Conservation (phyloP, 2,797 vertebrate species). For the Melanotaenia pygmaea region DNA sequence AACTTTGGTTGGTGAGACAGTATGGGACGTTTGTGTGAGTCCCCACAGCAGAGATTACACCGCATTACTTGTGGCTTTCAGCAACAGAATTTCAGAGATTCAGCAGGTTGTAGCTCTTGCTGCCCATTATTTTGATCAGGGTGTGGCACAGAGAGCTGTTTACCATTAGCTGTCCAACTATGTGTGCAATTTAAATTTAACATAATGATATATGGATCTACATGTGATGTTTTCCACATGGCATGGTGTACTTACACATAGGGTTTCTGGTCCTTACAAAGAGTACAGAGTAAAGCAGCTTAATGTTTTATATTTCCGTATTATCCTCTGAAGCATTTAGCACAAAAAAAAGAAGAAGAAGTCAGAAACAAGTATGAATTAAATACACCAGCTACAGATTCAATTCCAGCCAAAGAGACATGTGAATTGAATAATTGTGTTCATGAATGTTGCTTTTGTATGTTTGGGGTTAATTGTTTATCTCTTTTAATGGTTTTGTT, state of each 20-base stretch:
- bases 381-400: background rate
- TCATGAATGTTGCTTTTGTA: background rate
- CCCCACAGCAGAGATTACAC: no score
- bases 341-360: background rate
- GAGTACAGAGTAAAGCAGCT: background rate
- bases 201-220: background rate
- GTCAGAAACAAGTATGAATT: background rate
- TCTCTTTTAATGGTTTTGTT: background rate
- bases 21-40: background rate
- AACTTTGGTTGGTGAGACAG: background rate
- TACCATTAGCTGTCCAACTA: background rate
- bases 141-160: constrained; percentile 30
- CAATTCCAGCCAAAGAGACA: background rate
- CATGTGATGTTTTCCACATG: background rate
- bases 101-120: constrained; percentile 17
- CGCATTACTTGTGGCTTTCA: background rate
- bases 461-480: background rate
- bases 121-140: constrained; percentile 14
- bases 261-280: background rate
- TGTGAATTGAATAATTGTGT: background rate
- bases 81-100: background rate
- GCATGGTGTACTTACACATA: background rate
- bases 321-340: background rate
- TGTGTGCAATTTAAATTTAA: background rate
- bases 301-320: background rate